Conservation (phyloP, 2,888 invertebrate species). For the Osedax frankpressi region DNA sequence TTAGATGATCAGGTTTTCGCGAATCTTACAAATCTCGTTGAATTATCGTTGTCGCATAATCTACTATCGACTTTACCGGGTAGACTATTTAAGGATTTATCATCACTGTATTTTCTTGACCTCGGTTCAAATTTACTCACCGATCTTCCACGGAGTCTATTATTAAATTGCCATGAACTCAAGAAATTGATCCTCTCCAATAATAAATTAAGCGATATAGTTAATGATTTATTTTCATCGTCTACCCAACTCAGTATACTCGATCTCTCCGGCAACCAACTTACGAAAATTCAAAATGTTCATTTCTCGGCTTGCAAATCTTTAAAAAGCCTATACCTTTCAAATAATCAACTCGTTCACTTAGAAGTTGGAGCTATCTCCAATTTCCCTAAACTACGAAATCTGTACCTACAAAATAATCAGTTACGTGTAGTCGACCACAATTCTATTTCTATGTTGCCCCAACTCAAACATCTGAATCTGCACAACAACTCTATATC, state of each 20-base stretch:
- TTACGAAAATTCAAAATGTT: not conserved
- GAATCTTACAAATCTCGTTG: not conserved
- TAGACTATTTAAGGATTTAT: not conserved
- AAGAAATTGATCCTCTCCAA: slow-evolving; percentile 10
- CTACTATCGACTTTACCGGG: not conserved
- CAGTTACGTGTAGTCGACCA: not conserved
- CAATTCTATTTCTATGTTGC: not conserved
- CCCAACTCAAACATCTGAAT: not conserved
- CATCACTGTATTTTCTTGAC: slow-evolving; percentile 4
- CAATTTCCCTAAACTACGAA: not conserved
- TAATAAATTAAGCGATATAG: not conserved
- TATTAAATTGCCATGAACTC: not conserved
- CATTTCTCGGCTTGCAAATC: not conserved
- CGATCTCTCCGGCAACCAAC: slow-evolving; percentile 9
- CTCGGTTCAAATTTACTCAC: not conserved
- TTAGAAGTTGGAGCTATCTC: not conserved
- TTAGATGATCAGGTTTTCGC: not conserved
- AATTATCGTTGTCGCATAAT: slow-evolving; percentile 4
- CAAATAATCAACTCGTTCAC: not conserved
- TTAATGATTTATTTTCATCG: not conserved
- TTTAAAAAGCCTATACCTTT: slow-evolving; percentile 4
- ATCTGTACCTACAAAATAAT: slow-evolving; percentile 8
- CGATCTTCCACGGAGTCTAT: not conserved
- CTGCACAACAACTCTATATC: not conserved
- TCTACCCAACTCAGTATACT: not conserved